Conservation (phyloP, 2,113 vertebrate species). For the Centropus unirufus region DNA sequence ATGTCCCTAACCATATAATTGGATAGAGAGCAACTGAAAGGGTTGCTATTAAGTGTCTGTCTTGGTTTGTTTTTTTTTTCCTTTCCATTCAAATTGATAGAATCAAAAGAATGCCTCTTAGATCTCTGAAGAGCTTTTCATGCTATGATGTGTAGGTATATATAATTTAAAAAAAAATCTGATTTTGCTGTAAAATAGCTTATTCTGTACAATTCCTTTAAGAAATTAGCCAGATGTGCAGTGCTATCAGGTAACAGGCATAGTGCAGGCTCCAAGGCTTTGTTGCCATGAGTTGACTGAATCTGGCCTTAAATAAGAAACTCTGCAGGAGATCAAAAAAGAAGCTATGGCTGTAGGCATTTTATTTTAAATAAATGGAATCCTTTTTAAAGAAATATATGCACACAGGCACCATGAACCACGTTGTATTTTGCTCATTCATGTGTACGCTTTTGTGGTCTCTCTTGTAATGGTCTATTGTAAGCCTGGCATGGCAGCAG, state of each 20-base stretch:
- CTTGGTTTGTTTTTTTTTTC: too few relatives aligned
- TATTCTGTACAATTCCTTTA: neutral
- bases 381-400: neutral
- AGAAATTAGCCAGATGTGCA: neutral
- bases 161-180: neutral
- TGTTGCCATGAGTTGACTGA: neutral
- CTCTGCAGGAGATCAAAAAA: neutral
- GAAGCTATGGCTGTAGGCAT: neutral
- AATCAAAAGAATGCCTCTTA: neutral
- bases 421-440: neutral
- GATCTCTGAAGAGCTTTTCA: neutral
- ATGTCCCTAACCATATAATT: slow-evolving; percentile 1
- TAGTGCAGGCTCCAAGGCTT: neutral
- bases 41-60: neutral
- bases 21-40: neutral
- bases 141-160: neutral
- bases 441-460: neutral
- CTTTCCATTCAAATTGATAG: neutral
- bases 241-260: neutral
- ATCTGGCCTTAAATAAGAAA: neutral
- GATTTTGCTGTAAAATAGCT: neutral
- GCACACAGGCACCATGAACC: neutral
- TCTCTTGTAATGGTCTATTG: neutral
- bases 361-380: neutral
- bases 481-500: neutral